These are phyloP conservation scores for Eumaeus atala DNA, from an alignment of 1,140 invertebrate species.

Conservation along the genomic window DNA sequence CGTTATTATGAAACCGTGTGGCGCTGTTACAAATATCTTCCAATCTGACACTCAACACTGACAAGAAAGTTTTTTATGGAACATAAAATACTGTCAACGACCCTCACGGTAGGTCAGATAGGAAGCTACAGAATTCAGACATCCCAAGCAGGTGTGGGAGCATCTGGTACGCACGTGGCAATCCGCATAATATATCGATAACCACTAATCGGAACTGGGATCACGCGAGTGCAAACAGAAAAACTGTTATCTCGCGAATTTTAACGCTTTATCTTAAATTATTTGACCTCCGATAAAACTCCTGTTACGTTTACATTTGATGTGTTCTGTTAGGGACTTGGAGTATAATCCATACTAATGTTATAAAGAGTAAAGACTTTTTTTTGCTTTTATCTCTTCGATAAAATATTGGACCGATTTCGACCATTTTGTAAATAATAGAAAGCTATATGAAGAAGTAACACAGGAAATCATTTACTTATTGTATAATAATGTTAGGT, in stretches of 20 bases:
- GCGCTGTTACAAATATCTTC: too few species aligned
- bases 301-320: constrained; percentile 31
- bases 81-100: constrained; percentile 38
- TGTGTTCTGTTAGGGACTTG: constrained; percentile 14
- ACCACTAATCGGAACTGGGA: constrained; percentile 46
- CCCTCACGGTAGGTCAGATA: constrained; percentile 19
- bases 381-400: too few species aligned
- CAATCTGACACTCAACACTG: too few species aligned
- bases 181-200: constrained; percentile 45
- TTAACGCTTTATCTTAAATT: constrained; percentile 22
- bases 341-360: too few species aligned
- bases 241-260: constrained; percentile 16
- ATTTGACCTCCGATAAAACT: constrained; percentile 9
- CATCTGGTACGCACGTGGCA: constrained; percentile 61
- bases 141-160: constrained; percentile 46
- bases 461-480: too few species aligned
- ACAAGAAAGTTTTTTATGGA: background rate
- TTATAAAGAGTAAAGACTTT: too few species aligned
- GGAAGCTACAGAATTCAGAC: constrained; percentile 12
- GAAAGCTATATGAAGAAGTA: too few species aligned
- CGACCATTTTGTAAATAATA: too few species aligned
- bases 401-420: too few species aligned
- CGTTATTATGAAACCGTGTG: too few species aligned
- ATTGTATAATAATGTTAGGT: too few species aligned
- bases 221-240: constrained; percentile 17